These are phyloP conservation scores for Petrocephalus sullivani DNA, from an alignment of 2,797 vertebrate species.

Conservation along the genomic window DNA sequence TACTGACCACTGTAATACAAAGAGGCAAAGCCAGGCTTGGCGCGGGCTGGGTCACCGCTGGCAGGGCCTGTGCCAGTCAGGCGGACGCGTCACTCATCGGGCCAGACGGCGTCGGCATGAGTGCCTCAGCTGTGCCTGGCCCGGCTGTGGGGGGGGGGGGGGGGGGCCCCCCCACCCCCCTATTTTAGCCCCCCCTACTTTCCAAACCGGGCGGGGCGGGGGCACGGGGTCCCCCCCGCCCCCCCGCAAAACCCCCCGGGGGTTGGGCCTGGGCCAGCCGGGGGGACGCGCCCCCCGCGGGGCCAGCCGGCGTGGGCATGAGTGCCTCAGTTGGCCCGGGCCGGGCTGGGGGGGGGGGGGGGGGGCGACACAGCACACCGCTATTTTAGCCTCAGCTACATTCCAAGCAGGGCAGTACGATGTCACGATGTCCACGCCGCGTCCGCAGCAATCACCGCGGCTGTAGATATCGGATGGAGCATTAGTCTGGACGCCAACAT, in stretches of 20 bases:
- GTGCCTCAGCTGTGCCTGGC: background rate
- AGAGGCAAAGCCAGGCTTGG: background rate
- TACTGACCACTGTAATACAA: background rate
- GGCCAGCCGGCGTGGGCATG: background rate
- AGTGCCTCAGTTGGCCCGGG: background rate
- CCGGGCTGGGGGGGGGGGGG: background rate
- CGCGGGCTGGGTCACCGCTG: background rate
- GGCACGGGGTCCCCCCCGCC: no score
- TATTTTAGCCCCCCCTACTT: background rate
- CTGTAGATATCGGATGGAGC: no score
- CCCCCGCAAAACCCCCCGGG: no score
- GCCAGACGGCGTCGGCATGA: background rate
- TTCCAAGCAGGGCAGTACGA: background rate
- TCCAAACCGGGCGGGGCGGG: no score
- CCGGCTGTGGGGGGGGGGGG: background rate
- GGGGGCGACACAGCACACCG: background rate
- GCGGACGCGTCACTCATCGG: background rate
- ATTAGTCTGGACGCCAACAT: no score
- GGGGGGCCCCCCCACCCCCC: background rate
- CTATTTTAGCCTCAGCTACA: background rate
- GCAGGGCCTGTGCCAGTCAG: background rate
- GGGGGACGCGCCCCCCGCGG: background rate
- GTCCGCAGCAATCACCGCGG: no score
- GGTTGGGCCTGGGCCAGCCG: no score
- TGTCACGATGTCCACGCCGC: no score